Conservation (phyloP, 35 echinoderm and acorn worm genomes). For the Diadema setosum region DNA sequence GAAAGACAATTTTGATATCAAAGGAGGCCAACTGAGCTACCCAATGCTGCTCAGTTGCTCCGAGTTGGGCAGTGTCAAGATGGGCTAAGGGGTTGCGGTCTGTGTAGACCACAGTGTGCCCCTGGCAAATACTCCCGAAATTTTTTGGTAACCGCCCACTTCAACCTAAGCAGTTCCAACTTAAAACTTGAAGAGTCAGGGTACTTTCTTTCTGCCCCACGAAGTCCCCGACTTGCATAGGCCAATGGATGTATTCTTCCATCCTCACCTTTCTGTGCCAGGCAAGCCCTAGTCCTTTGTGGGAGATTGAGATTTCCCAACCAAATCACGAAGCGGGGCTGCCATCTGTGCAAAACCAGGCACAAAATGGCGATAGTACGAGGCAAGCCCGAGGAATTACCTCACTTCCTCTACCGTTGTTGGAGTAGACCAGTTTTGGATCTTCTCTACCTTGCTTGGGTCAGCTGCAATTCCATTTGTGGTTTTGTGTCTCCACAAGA, state of each 20-base stretch:
- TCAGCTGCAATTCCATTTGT: too few relatives aligned
- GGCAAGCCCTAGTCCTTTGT: conserved; percentile 45
- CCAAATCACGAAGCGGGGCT: too few relatives aligned
- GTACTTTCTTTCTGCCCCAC: conserved; percentile 35
- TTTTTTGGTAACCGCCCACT: conserved; percentile 49
- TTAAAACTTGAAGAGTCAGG: conserved; percentile 25
- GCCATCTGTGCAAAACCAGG: too few relatives aligned
- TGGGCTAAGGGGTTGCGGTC: conserved; percentile 28
- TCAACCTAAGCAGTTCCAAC: conserved; percentile 8
- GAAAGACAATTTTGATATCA: too few relatives aligned
- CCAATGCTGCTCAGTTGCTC: too few relatives aligned
- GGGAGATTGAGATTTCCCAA: background rate
- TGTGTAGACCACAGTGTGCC: background rate
- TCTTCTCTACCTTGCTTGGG: too few relatives aligned
- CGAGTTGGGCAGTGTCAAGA: background rate
- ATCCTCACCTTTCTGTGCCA: conserved; percentile 12
- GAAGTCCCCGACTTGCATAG: conserved; percentile 29
- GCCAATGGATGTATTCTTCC: conserved; percentile 16
- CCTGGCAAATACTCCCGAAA: conserved; percentile 38
- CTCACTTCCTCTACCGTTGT: too few relatives aligned
- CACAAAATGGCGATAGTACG: too few relatives aligned
- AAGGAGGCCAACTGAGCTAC: too few relatives aligned
- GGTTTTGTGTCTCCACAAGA: too few relatives aligned
- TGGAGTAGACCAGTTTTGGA: too few relatives aligned
- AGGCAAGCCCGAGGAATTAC: too few relatives aligned